phyloP scores from a whole-genome alignment of 2,888 invertebrate species.

The Metopia argyrocephala region DNA sequence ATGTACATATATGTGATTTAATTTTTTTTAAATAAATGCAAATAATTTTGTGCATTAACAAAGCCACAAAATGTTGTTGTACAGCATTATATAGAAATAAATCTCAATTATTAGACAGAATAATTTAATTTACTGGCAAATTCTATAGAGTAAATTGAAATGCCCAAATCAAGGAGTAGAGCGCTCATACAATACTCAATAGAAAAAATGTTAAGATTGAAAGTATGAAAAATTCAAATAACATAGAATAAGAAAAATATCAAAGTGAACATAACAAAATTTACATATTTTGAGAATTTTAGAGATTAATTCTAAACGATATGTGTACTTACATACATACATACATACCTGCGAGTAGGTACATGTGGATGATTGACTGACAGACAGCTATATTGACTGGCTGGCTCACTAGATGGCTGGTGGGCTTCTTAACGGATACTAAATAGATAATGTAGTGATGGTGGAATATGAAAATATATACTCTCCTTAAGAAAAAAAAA shows the following conservation, averaged over 20 bases:
- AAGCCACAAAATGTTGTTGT: too few species aligned
- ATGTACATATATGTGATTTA: neutral
- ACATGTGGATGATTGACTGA: slow-evolving; percentile 17
- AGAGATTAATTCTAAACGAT: slow-evolving; percentile 21
- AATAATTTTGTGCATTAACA: too few species aligned
- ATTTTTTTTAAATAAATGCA: too few species aligned
- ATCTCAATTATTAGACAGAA: too few species aligned
- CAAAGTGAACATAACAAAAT: slow-evolving; percentile 24
- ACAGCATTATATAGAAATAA: too few species aligned
- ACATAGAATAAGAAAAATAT: neutral
- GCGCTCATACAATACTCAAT: neutral
- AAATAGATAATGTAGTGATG: too few species aligned
- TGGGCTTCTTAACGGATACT: neutral
- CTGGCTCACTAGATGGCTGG: neutral
- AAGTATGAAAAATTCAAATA: slow-evolving; percentile 53
- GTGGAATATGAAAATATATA: slow-evolving; percentile 9
- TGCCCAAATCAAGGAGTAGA: slow-evolving; percentile 7
- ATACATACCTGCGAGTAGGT: neutral
- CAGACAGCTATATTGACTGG: neutral
- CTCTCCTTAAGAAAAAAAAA: neutral
- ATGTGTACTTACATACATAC: neutral
- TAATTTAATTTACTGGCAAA: slow-evolving; percentile 1
- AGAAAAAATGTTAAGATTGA: slow-evolving; percentile 38
- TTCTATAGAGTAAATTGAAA: slow-evolving; percentile 18
- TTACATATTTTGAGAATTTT: slow-evolving; percentile 26